These are phyloP conservation scores for Sus scrofa DNA, from an alignment of 2,113 vertebrate genomes.

Conservation along the genomic window T2T-Sscrofa CM000827.6:52967001-52967500, in stretches of 20 bases:
- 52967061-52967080: too few species aligned
- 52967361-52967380: background rate
- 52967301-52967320: background rate
- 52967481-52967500: too few species aligned
- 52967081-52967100: background rate
- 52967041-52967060: too few species aligned
- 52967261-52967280: background rate
- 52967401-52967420: background rate
- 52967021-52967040: background rate
- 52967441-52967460: background rate
- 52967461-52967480: background rate
- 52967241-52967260: background rate
- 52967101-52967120: background rate
- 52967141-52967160: background rate
- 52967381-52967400: background rate
- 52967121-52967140: background rate
- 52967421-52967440: background rate
- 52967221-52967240: background rate
- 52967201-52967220: background rate
- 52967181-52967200: background rate
- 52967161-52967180: background rate
- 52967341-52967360: background rate
- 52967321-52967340: background rate
- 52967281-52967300: background rate
- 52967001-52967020: too few species aligned